These are phyloP conservation scores for Drosophila koepferae DNA, from an alignment of 2,888 invertebrate species.

Conservation along the genomic window DNA sequence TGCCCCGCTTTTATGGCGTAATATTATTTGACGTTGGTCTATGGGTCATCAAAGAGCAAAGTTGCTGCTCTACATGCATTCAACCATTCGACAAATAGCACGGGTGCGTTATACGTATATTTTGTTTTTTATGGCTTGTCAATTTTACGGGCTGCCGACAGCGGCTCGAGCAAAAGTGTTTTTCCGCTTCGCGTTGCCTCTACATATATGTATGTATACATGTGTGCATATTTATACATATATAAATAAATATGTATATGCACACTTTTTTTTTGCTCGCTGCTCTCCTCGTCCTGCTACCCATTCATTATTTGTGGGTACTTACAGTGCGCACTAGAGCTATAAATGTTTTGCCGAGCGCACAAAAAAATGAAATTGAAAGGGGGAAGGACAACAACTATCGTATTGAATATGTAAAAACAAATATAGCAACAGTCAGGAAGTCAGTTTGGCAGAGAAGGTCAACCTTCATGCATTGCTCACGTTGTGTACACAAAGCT, in stretches of 20 bases:
- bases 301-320: conserved; percentile 47
- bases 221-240: neutral
- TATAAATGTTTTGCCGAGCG: conserved; percentile 31
- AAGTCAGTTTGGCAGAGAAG: conserved; percentile 5
- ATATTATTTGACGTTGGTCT: conserved; percentile 61
- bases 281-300: neutral
- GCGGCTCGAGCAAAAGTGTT: conserved; percentile 45
- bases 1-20: conserved; percentile 56
- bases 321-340: conserved; percentile 26
- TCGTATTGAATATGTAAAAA: conserved; percentile 60
- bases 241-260: neutral
- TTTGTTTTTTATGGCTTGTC: conserved; percentile 66
- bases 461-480: conserved; percentile 46
- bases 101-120: conserved; percentile 8
- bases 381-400: conserved; percentile 14
- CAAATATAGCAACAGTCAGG: conserved; percentile 24
- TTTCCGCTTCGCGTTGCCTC: conserved; percentile 24
- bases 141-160: conserved; percentile 64
- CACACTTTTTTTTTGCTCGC: conserved; percentile 22
- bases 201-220: neutral
- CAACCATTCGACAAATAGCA: conserved; percentile 35
- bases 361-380: conserved; percentile 14
- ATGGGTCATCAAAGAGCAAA: conserved; percentile 22
- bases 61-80: conserved; percentile 12
- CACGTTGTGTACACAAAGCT: conserved; percentile 16